Evolutionary conservation across 2,113 vertebrate species (phyloP).

Genomic region (Xiphorhynchus elegans): DNA sequence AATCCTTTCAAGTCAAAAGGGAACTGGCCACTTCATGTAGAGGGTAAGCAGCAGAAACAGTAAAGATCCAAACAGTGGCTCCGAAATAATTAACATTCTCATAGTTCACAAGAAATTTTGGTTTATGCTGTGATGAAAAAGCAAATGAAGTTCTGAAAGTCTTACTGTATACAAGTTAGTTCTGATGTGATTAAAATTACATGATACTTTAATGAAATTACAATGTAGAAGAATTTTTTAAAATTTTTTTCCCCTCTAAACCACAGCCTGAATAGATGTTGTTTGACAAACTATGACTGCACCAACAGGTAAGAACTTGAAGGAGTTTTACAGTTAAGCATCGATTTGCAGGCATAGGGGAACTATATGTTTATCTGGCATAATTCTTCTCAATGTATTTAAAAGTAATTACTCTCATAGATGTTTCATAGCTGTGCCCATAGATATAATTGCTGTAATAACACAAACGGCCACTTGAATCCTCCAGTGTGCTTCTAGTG

Average conservation of each 20-base stretch:
- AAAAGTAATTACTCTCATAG: background rate
- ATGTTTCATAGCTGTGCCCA: background rate
- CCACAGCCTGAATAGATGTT: background rate
- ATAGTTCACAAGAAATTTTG: background rate
- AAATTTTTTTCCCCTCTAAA: background rate
- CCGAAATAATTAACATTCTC: background rate
- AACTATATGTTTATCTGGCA: background rate
- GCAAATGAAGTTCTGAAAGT: background rate
- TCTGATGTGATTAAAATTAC: background rate
- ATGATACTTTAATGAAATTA: background rate
- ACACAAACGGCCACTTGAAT: background rate
- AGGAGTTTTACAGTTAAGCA: background rate
- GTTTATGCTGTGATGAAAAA: background rate
- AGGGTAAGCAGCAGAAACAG: background rate
- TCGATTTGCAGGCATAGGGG: background rate
- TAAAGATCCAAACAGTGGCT: background rate
- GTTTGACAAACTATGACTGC: background rate
- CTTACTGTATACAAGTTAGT: background rate
- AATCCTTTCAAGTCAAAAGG: background rate
- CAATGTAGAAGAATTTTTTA: background rate
- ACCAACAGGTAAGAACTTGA: background rate
- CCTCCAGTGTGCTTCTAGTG: conserved; percentile 6
- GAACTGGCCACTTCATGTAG: background rate
- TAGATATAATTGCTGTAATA: background rate
- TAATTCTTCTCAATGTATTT: conserved; percentile 9